phyloP scores from a whole-genome alignment of 2,113 vertebrate species.

The Ondatra zibethicus region DNA sequence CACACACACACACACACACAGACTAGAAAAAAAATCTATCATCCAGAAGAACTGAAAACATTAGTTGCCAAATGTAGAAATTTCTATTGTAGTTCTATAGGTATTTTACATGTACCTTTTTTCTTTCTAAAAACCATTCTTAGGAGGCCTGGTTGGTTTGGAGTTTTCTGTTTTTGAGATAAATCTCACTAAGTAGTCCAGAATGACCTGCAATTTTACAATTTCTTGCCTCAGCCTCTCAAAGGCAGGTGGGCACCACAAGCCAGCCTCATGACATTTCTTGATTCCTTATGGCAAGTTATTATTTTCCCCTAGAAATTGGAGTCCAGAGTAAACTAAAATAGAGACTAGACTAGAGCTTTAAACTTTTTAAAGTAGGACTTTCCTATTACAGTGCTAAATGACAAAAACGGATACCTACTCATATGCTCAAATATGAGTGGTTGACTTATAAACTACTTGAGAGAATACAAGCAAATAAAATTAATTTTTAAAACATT shows the following conservation, averaged over 20 bases:
- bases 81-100: constrained; percentile 28
- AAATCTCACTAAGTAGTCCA: background rate
- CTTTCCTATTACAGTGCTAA: constrained; percentile 32
- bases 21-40: background rate
- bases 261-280: constrained; percentile 12
- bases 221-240: background rate
- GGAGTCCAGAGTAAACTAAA: constrained; percentile 29
- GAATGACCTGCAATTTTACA: background rate
- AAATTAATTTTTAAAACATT: constrained; percentile 34
- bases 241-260: background rate
- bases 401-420: background rate
- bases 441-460: background rate
- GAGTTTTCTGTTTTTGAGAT: background rate
- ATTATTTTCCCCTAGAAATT: constrained; percentile 36
- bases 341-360: background rate
- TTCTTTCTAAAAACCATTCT: constrained; percentile 3
- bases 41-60: constrained; percentile 35
- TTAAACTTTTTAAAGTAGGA: background rate
- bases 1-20: no score
- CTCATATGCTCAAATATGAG: constrained; percentile 30
- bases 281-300: background rate
- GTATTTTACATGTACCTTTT: background rate
- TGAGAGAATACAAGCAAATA: constrained; percentile 45
- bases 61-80: constrained; percentile 38
- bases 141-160: background rate